phyloP scores from a whole-genome alignment of 2,888 invertebrate species.

The Cantharis flavilabris region DNA sequence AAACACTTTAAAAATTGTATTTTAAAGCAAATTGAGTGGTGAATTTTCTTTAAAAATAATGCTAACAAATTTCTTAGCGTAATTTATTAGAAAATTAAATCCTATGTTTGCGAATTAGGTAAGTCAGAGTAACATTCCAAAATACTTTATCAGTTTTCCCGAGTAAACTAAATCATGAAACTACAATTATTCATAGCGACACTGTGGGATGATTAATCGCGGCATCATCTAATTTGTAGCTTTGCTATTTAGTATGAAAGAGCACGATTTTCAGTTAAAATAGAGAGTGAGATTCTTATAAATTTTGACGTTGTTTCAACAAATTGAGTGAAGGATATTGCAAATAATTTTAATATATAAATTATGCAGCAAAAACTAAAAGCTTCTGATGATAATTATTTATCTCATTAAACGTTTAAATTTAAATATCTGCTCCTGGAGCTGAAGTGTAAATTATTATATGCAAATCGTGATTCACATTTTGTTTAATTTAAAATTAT shows the following conservation, averaged over 20 bases:
- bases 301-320: not conserved
- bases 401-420: not conserved
- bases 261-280: slow-evolving; percentile 4
- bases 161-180: slow-evolving; percentile 5
- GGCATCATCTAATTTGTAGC: slow-evolving; percentile 31
- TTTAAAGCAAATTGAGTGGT: not conserved
- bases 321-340: not conserved
- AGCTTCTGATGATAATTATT: not conserved
- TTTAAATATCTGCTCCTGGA: not conserved
- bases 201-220: slow-evolving; percentile 32
- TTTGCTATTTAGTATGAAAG: slow-evolving; percentile 25
- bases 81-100: not conserved
- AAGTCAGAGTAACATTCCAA: not conserved
- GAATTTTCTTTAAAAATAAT: not conserved
- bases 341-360: not conserved
- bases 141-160: slow-evolving; percentile 7
- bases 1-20: slow-evolving; percentile 28
- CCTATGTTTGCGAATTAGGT: not conserved
- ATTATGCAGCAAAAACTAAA: not conserved
- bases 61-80: not conserved
- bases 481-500: not conserved
- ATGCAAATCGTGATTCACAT: not conserved
- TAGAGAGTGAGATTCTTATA: not conserved
- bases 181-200: slow-evolving; percentile 15
- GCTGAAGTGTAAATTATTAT: not conserved